Evolutionary conservation across 2,888 invertebrate species (phyloP).

Genomic region (Lochmaea capreae): DNA sequence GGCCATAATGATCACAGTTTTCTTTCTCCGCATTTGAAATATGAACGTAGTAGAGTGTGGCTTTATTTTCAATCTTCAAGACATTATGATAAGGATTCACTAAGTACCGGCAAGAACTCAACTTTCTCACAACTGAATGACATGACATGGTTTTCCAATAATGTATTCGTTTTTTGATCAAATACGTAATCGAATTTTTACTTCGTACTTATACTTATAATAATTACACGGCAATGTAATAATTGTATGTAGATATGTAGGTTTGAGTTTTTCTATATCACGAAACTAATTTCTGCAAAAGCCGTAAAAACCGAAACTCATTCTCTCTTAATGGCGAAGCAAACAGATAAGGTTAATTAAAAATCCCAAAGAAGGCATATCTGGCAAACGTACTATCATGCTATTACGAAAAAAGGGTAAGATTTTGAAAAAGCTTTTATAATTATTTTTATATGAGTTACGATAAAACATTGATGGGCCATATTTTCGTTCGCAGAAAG

Average conservation of each 20-base stretch:
- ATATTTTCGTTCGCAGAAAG: not conserved
- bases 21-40: too few relatives aligned
- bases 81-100: too few relatives aligned
- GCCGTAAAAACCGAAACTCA: not conserved
- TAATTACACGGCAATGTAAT: not conserved
- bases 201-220: not conserved
- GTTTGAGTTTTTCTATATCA: not conserved
- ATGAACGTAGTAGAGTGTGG: too few relatives aligned
- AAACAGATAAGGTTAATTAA: constrained; percentile 18
- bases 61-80: too few relatives aligned
- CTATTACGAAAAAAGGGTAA: not conserved
- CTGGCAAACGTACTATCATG: constrained; percentile 1
- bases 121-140: too few relatives aligned
- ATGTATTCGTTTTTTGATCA: too few relatives aligned
- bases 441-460: not conserved
- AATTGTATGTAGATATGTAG: constrained; percentile 1
- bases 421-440: not conserved
- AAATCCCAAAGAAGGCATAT: not conserved
- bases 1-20: too few relatives aligned
- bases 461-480: not conserved
- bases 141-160: too few relatives aligned
- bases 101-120: too few relatives aligned
- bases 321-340: constrained; percentile 6
- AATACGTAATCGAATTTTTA: not conserved
- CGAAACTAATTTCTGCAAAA: not conserved